Evolutionary conservation across 2,888 invertebrate genomes (phyloP), one percentile per base, ranked within the genome.

Genomic region (Lasioglossum figueresi): DNA sequence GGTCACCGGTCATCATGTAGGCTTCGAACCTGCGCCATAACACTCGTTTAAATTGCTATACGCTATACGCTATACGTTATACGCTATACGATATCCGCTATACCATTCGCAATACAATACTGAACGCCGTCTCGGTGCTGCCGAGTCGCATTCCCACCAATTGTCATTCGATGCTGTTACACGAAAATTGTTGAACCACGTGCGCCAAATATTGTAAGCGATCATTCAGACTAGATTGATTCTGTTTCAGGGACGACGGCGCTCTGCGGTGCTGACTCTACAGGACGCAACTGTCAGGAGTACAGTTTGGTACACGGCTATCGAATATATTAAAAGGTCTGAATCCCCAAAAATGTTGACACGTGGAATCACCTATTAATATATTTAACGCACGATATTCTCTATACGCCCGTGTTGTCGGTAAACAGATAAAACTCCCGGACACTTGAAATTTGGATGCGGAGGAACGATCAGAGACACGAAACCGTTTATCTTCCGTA

Each of bases 1-100:
- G 97, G 95, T 99, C 99, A 72, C 99, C 99, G 48, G 99, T 99
- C 99, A 99, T 99, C 97, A 99, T 98, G 96, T 98, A 99, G 82
- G 98, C 98, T 95, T 98, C 98, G 95, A 98, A 98, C 95, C 98
- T 97, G 80, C 94, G 84, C 23, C 37, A 73, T 3, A n/a, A 56
- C 37, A 2, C 43, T 43, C 45, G 16, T 16, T 66, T 66, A 10
- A 27, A 14, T n/a, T 12, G 12, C 40, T 43, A 43, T 37, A 37
- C 63, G 1, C 31, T n/a, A n/a, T n/a, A n/a, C n/a, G n/a, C n/a
- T n/a, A n/a, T n/a, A n/a, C n/a, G n/a, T n/a, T n/a, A n/a, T n/a
- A n/a, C n/a, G n/a, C n/a, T n/a, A n/a, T n/a, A n/a, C n/a, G n/a
- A n/a, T n/a, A n/a, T n/a, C n/a, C n/a, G n/a, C 16, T 16, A 4